Conservation (phyloP, 2,888 invertebrate genomes). For the Choristoneura rosaceana region DNA sequence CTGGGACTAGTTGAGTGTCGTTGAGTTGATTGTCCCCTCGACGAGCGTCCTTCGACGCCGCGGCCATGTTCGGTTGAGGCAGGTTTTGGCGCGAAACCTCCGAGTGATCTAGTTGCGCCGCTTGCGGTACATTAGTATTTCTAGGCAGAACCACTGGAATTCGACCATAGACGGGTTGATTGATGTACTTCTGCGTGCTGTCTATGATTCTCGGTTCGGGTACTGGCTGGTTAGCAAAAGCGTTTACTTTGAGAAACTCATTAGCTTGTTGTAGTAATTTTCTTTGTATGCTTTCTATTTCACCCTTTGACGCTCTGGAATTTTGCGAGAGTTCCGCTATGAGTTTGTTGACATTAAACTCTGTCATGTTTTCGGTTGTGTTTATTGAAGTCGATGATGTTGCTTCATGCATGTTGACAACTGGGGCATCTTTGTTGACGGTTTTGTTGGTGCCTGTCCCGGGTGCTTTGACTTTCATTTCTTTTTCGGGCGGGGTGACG, state of each 20-base stretch:
- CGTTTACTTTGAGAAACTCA: slow-evolving; percentile 80
- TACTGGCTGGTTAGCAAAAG: slow-evolving; percentile 67
- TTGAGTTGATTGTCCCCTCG: slow-evolving; percentile 63
- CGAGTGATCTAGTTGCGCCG: slow-evolving; percentile 51
- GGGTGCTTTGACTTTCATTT: slow-evolving; percentile 73
- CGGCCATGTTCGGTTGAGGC: slow-evolving; percentile 50
- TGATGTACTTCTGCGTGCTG: slow-evolving; percentile 68
- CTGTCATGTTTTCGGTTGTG: slow-evolving; percentile 60
- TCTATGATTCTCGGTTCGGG: slow-evolving; percentile 68
- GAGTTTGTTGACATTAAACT: slow-evolving; percentile 75
- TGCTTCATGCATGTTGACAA: slow-evolving; percentile 45
- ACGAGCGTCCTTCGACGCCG: slow-evolving; percentile 51
- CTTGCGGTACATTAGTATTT: slow-evolving; percentile 52
- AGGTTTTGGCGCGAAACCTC: slow-evolving; percentile 57
- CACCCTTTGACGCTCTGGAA: slow-evolving; percentile 74
- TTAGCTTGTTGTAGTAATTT: slow-evolving; percentile 78
- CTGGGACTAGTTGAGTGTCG: slow-evolving; percentile 79
- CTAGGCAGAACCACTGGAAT: slow-evolving; percentile 64
- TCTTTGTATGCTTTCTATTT: slow-evolving; percentile 79
- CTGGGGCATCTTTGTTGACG: slow-evolving; percentile 45
- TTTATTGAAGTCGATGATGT: slow-evolving; percentile 42
- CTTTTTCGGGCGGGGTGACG: slow-evolving; percentile 69
- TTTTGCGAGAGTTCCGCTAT: slow-evolving; percentile 79
- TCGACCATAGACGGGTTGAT: slow-evolving; percentile 69
- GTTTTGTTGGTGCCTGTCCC: slow-evolving; percentile 58